Percentiles rank a stretch among this genome's conserved stretches.
Conservation (phyloP, 2,888 invertebrate genomes). For the Timema podura region DNA sequence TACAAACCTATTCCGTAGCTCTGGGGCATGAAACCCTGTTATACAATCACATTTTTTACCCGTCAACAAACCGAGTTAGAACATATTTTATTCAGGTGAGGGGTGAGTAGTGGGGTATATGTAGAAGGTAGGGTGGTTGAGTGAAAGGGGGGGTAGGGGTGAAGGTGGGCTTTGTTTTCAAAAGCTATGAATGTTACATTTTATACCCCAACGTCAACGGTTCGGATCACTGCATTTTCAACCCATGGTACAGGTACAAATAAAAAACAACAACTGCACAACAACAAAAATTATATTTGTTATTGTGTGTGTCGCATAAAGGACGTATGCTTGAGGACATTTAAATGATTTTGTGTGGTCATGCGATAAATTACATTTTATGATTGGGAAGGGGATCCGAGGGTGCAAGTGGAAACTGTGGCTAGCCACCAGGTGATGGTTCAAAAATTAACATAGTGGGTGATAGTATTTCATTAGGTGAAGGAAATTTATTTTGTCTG, state of each 20-base stretch:
- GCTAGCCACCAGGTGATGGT: not conserved
- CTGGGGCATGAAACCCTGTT: too few relatives aligned
- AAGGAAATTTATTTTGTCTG: not conserved
- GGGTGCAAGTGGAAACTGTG: not conserved
- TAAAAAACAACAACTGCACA: too few relatives aligned
- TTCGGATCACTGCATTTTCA: too few relatives aligned
- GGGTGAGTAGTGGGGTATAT: not conserved
- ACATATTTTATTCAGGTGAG: not conserved
- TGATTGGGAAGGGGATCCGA: conserved; percentile 18
- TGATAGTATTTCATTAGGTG: conserved; percentile 9
- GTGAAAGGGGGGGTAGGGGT: not conserved
- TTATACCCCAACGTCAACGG: too few relatives aligned
- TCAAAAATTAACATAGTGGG: conserved; percentile 18
- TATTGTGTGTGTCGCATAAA: too few relatives aligned
- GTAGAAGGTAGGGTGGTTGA: not conserved
- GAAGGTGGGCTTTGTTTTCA: not conserved
- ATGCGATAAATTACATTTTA: conserved; percentile 26
- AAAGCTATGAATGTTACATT: too few relatives aligned
- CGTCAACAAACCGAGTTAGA: not conserved
- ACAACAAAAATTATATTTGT: too few relatives aligned
- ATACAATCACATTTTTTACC: too few relatives aligned
- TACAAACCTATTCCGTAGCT: too few relatives aligned
- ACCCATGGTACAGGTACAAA: too few relatives aligned
- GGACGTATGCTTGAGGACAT: conserved; percentile 10
- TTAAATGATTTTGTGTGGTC: conserved; percentile 22